phyloP scores from a whole-genome alignment of 2,888 invertebrate genomes.

The Pyrrhosoma nymphula region DNA sequence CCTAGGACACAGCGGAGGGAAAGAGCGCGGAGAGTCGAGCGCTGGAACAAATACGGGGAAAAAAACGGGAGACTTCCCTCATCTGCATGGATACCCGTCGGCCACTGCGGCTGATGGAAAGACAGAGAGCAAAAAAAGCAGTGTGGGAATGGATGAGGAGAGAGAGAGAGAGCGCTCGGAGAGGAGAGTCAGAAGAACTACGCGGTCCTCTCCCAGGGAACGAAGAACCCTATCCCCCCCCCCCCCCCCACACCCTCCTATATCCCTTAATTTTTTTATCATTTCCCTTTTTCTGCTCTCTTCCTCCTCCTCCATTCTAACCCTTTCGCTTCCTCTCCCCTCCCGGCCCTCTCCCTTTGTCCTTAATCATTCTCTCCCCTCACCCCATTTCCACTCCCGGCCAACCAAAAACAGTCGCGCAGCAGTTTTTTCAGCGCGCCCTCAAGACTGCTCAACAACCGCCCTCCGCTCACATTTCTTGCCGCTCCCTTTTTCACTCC shows the following conservation, averaged over 20 bases:
- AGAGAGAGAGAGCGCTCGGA: background rate
- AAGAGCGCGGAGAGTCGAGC: background rate
- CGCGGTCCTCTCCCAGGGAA: background rate
- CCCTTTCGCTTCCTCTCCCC: background rate
- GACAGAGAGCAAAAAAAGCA: slow-evolving; percentile 21
- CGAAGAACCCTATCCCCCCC: no score
- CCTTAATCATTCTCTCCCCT: slow-evolving; percentile 1
- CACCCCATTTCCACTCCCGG: background rate
- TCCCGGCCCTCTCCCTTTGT: background rate
- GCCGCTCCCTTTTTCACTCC: background rate
- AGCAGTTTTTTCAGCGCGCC: background rate
- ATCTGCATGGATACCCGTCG: slow-evolving; percentile 54
- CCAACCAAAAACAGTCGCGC: background rate
- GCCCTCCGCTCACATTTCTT: background rate
- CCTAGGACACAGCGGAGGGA: background rate
- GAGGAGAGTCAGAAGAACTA: background rate
- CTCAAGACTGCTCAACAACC: background rate
- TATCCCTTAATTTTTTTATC: slow-evolving; percentile 1
- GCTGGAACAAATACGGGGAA: slow-evolving; percentile 20
- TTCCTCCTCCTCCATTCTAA: background rate
- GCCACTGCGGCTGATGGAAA: slow-evolving; percentile 53
- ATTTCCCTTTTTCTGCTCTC: background rate
- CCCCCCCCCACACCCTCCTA: no score
- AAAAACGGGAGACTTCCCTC: slow-evolving; percentile 40
- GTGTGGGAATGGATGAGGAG: slow-evolving; percentile 29